phyloP scores from a whole-genome alignment of 1,140 invertebrate species.

The Dreissena rostriformis region DNA sequence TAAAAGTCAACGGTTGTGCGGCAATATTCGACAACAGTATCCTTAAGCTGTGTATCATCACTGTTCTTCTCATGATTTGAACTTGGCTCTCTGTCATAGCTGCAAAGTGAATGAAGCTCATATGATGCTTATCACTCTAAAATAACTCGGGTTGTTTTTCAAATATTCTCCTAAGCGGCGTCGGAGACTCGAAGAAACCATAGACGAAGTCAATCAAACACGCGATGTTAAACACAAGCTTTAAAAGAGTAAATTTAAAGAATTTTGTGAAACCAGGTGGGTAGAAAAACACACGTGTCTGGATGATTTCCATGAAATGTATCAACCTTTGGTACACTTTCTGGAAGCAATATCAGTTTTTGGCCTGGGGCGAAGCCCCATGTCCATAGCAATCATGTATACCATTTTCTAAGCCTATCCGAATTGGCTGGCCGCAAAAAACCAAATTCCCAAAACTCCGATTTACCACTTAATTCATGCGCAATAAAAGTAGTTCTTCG shows the following conservation, averaged over 20 bases:
- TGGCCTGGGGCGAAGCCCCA: conserved; percentile 42
- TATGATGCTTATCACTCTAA: conserved; percentile 53
- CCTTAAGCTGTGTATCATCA: conserved; percentile 57
- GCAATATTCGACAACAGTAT: conserved; percentile 30
- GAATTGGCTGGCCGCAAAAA: too few species aligned
- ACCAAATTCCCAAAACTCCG: too few species aligned
- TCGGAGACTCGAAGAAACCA: conserved; percentile 41
- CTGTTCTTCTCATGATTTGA: conserved; percentile 58
- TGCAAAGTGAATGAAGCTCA: conserved; percentile 61
- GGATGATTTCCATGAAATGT: conserved; percentile 48
- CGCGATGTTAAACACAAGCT: conserved; percentile 2
- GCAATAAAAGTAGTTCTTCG: too few species aligned
- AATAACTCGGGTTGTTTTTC: conserved; percentile 58
- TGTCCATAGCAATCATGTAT: too few species aligned
- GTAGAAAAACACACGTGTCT: conserved; percentile 58
- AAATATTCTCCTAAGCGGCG: conserved; percentile 60
- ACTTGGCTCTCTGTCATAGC: conserved; percentile 56
- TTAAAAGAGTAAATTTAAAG: conserved; percentile 38
- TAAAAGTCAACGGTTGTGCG: conserved; percentile 43
- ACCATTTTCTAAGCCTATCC: too few species aligned
- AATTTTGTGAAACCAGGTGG: conserved; percentile 57
- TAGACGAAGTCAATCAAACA: conserved; percentile 40
- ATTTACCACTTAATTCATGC: too few species aligned
- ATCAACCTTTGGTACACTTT: conserved; percentile 36
- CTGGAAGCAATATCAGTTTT: conserved; percentile 46